Conservation (phyloP, 2,888 invertebrate genomes). For the Polyploca ridens region DNA sequence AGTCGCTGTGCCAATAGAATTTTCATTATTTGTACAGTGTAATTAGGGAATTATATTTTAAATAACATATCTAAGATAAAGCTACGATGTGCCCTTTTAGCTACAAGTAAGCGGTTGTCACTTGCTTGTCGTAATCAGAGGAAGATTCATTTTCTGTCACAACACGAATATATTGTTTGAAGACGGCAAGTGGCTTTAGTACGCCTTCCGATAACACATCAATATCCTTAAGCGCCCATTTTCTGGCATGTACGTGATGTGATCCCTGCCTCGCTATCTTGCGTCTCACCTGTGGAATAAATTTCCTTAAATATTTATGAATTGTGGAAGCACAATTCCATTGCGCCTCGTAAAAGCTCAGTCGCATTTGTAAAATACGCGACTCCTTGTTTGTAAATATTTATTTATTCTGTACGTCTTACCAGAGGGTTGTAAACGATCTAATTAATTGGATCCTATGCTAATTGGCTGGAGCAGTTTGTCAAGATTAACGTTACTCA, state of each 20-base stretch:
- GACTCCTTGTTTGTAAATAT: neutral
- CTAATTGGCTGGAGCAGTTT: neutral
- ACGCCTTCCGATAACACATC: slow-evolving; percentile 51
- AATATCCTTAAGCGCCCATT: slow-evolving; percentile 51
- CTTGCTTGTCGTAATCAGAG: slow-evolving; percentile 19
- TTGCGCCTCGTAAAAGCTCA: slow-evolving; percentile 1
- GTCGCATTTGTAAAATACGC: slow-evolving; percentile 1
- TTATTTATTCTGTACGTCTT: neutral
- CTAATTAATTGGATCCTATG: slow-evolving; percentile 7
- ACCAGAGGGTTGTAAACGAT: neutral
- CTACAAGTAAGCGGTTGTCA: slow-evolving; percentile 15
- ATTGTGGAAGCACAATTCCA: slow-evolving; percentile 11
- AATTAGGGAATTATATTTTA: neutral
- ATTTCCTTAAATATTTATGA: slow-evolving; percentile 29
- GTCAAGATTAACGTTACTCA: neutral
- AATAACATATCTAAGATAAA: neutral
- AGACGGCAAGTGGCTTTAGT: slow-evolving; percentile 47
- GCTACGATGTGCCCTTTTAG: neutral
- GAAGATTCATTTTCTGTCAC: slow-evolving; percentile 47
- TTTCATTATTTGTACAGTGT: too few species aligned
- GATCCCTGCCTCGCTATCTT: slow-evolving; percentile 19
- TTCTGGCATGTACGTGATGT: slow-evolving; percentile 24
- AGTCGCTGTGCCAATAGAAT: too few species aligned
- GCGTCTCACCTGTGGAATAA: slow-evolving; percentile 21
- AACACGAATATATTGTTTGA: slow-evolving; percentile 31